Evolutionary conservation across 2,113 vertebrate genomes (phyloP).

Genomic region (Pelusios castaneus): DNA sequence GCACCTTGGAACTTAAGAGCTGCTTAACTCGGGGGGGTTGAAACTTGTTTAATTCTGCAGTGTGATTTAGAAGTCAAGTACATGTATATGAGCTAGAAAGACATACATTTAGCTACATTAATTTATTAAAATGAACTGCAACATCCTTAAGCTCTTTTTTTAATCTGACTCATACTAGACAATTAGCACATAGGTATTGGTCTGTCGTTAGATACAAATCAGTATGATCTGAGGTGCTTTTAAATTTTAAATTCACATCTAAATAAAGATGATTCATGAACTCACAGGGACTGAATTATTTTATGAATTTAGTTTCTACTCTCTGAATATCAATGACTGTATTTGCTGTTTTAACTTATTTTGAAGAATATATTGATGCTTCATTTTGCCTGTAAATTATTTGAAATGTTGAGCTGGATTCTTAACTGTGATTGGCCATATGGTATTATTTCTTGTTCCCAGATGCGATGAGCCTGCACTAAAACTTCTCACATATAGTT

Average conservation of each 20-base stretch:
- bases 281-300: not conserved
- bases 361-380: slow-evolving; percentile 21
- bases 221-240: not conserved
- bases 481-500: not conserved
- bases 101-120: not conserved
- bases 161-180: not conserved
- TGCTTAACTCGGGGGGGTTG: not conserved
- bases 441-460: not conserved
- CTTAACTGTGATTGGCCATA: slow-evolving; percentile 2
- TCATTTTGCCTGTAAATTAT: slow-evolving; percentile 22
- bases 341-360: slow-evolving; percentile 20
- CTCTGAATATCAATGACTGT: not conserved
- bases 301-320: not conserved
- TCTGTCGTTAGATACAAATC: not conserved
- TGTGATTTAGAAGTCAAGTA: not conserved
- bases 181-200: not conserved
- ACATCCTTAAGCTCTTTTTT: not conserved
- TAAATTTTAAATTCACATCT: not conserved
- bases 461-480: not conserved
- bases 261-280: not conserved
- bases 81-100: not conserved
- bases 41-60: not conserved
- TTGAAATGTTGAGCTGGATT: slow-evolving; percentile 19
- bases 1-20: not conserved
- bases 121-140: slow-evolving; percentile 10